A percentile compares a stretch with the other conserved stretches of the same genome.
These are phyloP conservation scores for Meandrusa payeni DNA, from an alignment of 2,888 invertebrate genomes.

Conservation along the genomic window DNA sequence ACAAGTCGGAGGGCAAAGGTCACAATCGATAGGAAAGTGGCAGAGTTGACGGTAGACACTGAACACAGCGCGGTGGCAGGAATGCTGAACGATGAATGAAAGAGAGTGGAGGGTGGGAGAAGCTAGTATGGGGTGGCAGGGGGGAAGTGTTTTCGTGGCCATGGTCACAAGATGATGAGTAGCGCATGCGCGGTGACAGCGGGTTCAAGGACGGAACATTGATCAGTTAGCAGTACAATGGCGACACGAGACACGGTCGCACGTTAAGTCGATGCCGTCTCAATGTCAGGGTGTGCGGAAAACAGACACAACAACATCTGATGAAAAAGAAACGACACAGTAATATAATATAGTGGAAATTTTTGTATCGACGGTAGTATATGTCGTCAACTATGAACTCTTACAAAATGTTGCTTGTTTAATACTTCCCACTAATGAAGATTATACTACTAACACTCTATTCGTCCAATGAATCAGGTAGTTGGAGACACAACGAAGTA, in stretches of 20 bases:
- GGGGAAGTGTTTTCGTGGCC: constrained; percentile 58
- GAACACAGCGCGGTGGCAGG: constrained; percentile 38
- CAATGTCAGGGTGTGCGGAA: constrained; percentile 52
- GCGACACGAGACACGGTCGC: constrained; percentile 57
- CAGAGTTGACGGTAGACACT: constrained; percentile 55
- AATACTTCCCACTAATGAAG: too few relatives aligned
- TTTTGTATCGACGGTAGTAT: too few relatives aligned
- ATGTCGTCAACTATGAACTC: too few relatives aligned
- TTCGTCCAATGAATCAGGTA: too few relatives aligned
- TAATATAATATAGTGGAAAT: too few relatives aligned
- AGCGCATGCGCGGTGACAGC: constrained; percentile 52
- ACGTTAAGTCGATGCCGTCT: constrained; percentile 53
- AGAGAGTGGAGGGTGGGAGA: constrained; percentile 29
- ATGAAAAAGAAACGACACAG: too few relatives aligned
- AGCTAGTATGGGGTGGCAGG: constrained; percentile 31
- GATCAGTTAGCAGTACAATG: constrained; percentile 56
- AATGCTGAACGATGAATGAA: constrained; percentile 45
- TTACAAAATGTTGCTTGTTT: too few relatives aligned
- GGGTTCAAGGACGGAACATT: constrained; percentile 73
- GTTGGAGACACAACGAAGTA: too few relatives aligned
- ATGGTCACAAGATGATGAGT: constrained; percentile 64
- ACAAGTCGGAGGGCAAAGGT: constrained; percentile 59
- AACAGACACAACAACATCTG: too few relatives aligned
- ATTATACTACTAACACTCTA: too few relatives aligned
- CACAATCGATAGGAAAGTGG: constrained; percentile 63